Evolutionary conservation across 1,140 invertebrate species (phyloP), one percentile per base, ranked within the genome.

Genomic region (Oncopeltus fasciatus): DNA sequence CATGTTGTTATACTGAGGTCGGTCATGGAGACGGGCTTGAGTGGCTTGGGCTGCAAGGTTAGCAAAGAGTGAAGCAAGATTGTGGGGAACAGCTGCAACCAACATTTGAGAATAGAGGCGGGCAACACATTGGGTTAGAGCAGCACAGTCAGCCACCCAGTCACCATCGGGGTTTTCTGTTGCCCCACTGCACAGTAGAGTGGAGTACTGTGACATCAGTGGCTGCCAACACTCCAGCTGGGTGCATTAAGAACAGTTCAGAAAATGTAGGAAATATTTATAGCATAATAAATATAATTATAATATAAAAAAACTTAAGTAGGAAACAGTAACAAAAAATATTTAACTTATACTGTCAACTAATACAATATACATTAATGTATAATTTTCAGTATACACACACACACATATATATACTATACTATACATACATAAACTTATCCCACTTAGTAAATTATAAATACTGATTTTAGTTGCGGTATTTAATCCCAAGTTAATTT

Each of bases 101-200:
- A 61, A 33, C 61, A 67, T 83, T 64, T 80, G 76, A 38, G 79
- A 74, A 51, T 78, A 80, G 43, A 84, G 69, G 58, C 81, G 72
- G 0, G 81, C 83, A 14, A 83, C 67, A 24, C 78, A 77, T 70
- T 83, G 82, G n/a, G 83, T 75, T 2, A 77, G 71, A 0, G 82
- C 81, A 1, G 80, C 79, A 9, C 83, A 72, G 69, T 85, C 83
- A 62, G 80, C 80, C 0, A 80, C 68, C n/a, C 74, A 68, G 11
- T 73, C 69, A 12, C 51, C 56, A 46, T 63, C 60, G 53, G 47
- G 29, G 57, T 62, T 28, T n/a, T 57, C 43, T 33, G 51, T 56
- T 59, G 58, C 57, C 57, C 65, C 51, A 20, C 59, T 24, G 57
- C 63, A 53, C 16, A 67, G 53, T 21, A 67, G 57, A 9, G 61